phyloP scores from a whole-genome alignment of 2,113 vertebrate genomes.

The Xenus cinereus region DNA sequence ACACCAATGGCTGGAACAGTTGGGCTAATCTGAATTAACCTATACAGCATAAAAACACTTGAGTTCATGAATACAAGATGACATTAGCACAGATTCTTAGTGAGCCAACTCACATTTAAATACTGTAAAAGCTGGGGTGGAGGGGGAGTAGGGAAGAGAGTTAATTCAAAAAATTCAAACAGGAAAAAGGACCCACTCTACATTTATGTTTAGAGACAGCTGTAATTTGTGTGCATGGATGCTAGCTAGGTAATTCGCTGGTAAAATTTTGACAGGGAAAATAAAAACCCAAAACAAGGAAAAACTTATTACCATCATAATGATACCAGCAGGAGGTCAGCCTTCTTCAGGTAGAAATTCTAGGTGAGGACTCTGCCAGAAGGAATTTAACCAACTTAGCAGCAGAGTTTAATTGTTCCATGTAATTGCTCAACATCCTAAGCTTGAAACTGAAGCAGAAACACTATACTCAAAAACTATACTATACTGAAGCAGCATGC shows the following conservation, averaged over 20 bases:
- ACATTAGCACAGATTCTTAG: slow-evolving; percentile 43
- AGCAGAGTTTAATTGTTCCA: not conserved
- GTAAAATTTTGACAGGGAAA: not conserved
- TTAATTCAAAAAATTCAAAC: not conserved
- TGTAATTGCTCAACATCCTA: not conserved
- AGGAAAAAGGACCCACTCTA: not conserved
- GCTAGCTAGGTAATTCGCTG: not conserved
- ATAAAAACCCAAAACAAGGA: not conserved
- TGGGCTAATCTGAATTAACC: slow-evolving; percentile 61
- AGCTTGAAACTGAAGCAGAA: not conserved
- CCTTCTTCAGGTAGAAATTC: not conserved
- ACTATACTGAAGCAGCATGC: not conserved
- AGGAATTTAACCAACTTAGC: not conserved
- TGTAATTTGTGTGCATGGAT: not conserved
- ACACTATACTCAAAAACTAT: not conserved
- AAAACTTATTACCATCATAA: not conserved
- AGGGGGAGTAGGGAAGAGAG: not conserved
- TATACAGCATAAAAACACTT: slow-evolving; percentile 23
- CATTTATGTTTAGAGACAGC: not conserved
- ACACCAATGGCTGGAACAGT: slow-evolving; percentile 28
- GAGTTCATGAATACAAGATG: slow-evolving; percentile 33
- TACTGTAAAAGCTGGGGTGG: not conserved
- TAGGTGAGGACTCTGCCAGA: not conserved
- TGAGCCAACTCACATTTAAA: slow-evolving; percentile 9
- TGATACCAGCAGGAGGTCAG: not conserved